A percentile compares a stretch with the other conserved stretches of the same genome.
Conservation (phyloP, 64 coral and sea anemone species). For the Stylophora pistillata region DNA sequence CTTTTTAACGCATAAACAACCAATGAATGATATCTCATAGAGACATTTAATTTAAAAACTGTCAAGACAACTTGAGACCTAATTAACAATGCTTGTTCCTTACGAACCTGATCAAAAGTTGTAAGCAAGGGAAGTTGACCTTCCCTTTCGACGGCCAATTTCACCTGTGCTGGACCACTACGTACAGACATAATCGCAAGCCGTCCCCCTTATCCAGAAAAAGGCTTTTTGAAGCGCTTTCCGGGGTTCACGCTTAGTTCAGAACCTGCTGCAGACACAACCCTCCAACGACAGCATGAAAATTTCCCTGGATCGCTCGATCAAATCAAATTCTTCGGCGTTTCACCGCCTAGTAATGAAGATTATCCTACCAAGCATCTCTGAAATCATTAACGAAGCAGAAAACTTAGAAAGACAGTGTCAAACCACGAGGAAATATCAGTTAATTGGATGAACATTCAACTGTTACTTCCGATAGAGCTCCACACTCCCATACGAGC, state of each 20-base stretch:
- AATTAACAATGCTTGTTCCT: neutral
- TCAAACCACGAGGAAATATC: neutral
- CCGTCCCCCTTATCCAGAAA: neutral
- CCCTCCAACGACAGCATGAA: slow-evolving; percentile 8
- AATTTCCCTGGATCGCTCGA: neutral
- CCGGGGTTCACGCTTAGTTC: neutral
- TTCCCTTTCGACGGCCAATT: slow-evolving; percentile 83
- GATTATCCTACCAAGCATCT: neutral
- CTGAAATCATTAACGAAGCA: neutral
- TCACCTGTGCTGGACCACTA: slow-evolving; percentile 38
- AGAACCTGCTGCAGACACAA: slow-evolving; percentile 8
- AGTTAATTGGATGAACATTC: neutral
- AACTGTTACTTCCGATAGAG: slow-evolving; percentile 18
- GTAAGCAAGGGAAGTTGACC: slow-evolving; percentile 83
- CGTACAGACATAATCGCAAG: slow-evolving; percentile 19
- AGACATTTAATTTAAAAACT: neutral
- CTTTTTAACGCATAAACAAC: neutral
- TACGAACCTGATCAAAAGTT: slow-evolving; percentile 77
- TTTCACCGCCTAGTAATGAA: neutral
- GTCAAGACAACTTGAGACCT: neutral
- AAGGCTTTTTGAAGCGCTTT: neutral
- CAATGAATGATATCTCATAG: neutral
- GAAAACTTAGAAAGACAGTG: neutral
- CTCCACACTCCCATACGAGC: slow-evolving; percentile 7
- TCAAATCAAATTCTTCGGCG: neutral